Evolutionary conservation across 2,888 invertebrate species (phyloP), one percentile per base, ranked within the genome.

Genomic region (Scrobipalpa costella): DNA sequence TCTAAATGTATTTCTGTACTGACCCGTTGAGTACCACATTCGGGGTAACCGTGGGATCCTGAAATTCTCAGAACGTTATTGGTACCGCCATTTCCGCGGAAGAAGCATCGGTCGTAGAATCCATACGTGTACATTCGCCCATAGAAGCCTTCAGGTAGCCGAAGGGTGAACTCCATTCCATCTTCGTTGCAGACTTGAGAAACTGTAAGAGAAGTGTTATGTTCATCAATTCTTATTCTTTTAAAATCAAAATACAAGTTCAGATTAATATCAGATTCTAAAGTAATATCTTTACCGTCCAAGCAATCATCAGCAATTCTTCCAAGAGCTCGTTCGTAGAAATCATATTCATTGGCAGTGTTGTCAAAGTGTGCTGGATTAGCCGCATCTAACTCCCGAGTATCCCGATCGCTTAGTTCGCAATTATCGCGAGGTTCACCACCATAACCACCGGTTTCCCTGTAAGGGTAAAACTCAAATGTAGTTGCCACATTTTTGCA

Each of bases 121-220:
- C 97, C 97, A 76, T 98, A 97, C 0, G 97, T 96, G 83, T 98
- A 98, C 83, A 98, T 97, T 61, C 98, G 92, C 2, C 98, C 98
- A 71, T 95, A 94, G 83, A 98, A 98, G 9, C 96, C 96, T 92
- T 97, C 97, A 0, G 97, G 96, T 0, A 97, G 96, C 66, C 96
- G 93, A 61, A 98, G 90, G 0, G 97, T 97, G 79, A 98, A 98
- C 81, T 97, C 97, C 97, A 98, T 98, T 0, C 97, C 98, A 79
- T 98, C 97, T 88, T 97, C 97, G 76, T 96, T 97, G 84, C 98
- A 98, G 0, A 96, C 95, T 93, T 98, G 97, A 61, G 96, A 96
- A 62, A 98, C 97, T 97, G 75, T 73, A 82, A 77, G 67, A 69
- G 65, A 21, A 13, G 40, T 34, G 0, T 15, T 8, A 13, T 55